Evolutionary conservation across 2,888 invertebrate species (phyloP), one percentile per base, ranked within the genome.

Genomic region (Brenthis hecate): DNA sequence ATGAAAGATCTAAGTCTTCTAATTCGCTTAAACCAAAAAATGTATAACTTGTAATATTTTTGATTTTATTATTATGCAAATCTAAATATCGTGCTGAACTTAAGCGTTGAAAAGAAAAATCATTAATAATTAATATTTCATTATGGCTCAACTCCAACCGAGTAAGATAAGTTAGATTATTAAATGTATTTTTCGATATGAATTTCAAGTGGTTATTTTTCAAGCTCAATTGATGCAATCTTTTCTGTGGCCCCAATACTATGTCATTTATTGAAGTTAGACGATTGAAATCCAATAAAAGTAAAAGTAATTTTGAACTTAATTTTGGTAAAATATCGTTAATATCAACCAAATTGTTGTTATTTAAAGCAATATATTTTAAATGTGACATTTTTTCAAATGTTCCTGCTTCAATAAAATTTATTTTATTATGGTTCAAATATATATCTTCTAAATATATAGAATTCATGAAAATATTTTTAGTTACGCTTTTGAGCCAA

Each of bases 391-490:
- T 91, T 28, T 95, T 94, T 54, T 94, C 93, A 82, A 98, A 96
- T 6, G 96, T 95, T 28, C 96, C 96, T 19, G 96, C 94, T 79
- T 97, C 97, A 80, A 98, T 96, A 70, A 95, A 94, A 68, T 95
- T 95, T 72, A 98, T 96, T 75, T 94, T 94, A 88, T 98, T 98
- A 86, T 97, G 96, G 84, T 98, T 97, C 71, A 98, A 93, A 88
- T 98, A 96, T 71, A 98, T 89, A 85, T 97, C 97, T 77, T 96
- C 94, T 60, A 98, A 87, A 62, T 95, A 94, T 0, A 96, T 95
- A 73, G 97, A 87, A 5, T 96, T 96, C 73, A 95, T 95, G 81
- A 98, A 97, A 43, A 97, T 96, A 19, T 96, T 95, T 73, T 96
- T 95, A 56, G 95, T 94, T 72, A 98, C 95, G 69, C 94, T 94